Evolutionary conservation across 2,888 invertebrate genomes (phyloP), one percentile per base, ranked within the genome.

Genomic region (Drosophila kuntzei): DNA sequence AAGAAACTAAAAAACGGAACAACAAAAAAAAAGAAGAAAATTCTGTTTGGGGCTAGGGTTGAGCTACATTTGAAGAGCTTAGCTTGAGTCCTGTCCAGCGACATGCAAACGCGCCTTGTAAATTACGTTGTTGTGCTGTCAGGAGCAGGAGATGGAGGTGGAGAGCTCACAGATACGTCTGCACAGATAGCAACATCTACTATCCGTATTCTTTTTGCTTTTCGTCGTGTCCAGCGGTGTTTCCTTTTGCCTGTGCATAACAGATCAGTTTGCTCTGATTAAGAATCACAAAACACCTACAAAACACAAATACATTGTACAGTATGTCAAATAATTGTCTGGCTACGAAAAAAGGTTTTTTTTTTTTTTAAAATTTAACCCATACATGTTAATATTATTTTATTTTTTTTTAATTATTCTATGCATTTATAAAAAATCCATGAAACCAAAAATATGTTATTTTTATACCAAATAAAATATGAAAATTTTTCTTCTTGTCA

Each of bases 231-330:
- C 71, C 82, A 77, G 76, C 78, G 71, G 55, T 57, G 53, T 47
- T 66, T 54, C 41, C 20, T 32, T 61, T 22, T 71, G 22, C 60
- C 72, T 83, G 76, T 90, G 88, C 90, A 90, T 90, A 82, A 71
- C 86, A 82, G 91, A 90, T 90, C 89, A 90, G 88, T 78, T 89
- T 69, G 76, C 77, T 57, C 89, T 90, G 90, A 90, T 90, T 91
- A 90, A 89, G 90, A 83, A 79, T 81, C 87, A 80, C 62, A 71
- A 60, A 61, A 41, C 75, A 84, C 39, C 61, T 54, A 65, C 43
- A 58, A 25, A 8, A 34, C 41, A 54, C n/a, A 59, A 11, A 49
- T 9, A 14, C 12, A 64, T 37, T 37, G 34, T 3, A 53, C 32
- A 32, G 32, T 32, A 32, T 12, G 32, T 32, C 32, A 32, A 32